Base-by-base conservation (phyloP, 2,888 invertebrate species). In the Ferrisia virgata region DNA sequence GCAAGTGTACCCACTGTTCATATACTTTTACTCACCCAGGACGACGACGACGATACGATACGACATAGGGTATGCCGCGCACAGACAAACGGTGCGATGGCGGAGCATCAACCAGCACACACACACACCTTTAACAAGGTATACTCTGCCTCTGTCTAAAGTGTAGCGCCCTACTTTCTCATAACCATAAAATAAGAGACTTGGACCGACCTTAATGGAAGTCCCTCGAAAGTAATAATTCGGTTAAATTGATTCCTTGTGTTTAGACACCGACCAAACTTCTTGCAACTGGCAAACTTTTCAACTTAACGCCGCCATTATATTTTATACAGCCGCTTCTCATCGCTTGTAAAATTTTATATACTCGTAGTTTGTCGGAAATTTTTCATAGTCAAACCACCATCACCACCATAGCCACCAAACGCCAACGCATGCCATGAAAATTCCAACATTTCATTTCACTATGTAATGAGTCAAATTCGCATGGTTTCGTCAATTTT, bases 231-330 rank as follows among this genome's bases (percentile, higher is more conserved):
- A 18, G 72, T 36, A 36, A 76, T 76, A 76, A 76, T 76, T 76
- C 72, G 72, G 72, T 76, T 76, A 76, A 76, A 76, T 76, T 76
- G 72, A 76, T 76, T 76, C 72, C 31, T 76, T 36, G 36, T 36
- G 72, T 76, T 76, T 36, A 76, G 28, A 76, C 36, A 76, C 72
- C 64, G 11, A 36, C 72, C 11, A 76, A 76, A 76, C 72, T 76
- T 76, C 33, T 33, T 18, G 33, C 36, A 36, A 76, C 72, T 76
- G 11, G 31, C 33, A 76, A 76, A 76, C 72, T 76, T 76, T 36
- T 36, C 72, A 76, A 33, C 31, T 36, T 22, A 36, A 76, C 72
- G 36, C n/a, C 72, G 72, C 64, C 64, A 64, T 64, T 64, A 64
- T 64, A 64, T 11, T 64, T 64, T 28, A 64, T 64, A 28, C 15